Evolutionary conservation across 2,113 vertebrate genomes (phyloP).

Genomic region (Blennius ocellaris): DNA sequence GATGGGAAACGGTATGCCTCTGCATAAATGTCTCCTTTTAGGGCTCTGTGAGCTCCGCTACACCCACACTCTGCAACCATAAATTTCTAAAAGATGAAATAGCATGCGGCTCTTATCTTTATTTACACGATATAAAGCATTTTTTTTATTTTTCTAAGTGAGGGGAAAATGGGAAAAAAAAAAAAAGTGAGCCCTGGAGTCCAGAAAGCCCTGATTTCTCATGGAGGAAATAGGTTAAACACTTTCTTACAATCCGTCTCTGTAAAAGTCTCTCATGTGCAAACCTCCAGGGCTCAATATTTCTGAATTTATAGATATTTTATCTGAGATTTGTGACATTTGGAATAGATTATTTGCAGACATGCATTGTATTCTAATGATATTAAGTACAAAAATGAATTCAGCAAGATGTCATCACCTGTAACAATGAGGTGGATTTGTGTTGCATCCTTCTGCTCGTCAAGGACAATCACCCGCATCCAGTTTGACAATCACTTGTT

Average conservation of each 20-base stretch:
- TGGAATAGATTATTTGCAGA: no score
- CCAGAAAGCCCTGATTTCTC: constrained; percentile 36
- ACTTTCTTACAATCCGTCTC: not conserved
- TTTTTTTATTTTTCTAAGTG: constrained; percentile 1
- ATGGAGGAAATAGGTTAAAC: constrained; percentile 14
- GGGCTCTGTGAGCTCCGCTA: constrained; percentile 59
- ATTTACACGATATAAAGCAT: constrained; percentile 60
- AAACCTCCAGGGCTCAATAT: rapidly evolving
- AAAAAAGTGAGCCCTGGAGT: constrained; percentile 39
- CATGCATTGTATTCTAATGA: no score
- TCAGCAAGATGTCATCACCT: no score
- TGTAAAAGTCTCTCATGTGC: not conserved
- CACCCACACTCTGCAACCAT: constrained; percentile 58
- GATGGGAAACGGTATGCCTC: constrained; percentile 70
- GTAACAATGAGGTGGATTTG: no score
- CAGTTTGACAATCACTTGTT: constrained; percentile 47
- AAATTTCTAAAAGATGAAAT: constrained; percentile 64
- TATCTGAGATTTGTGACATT: no score
- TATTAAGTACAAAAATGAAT: no score
- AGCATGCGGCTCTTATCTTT: constrained; percentile 64
- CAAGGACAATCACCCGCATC: constrained; percentile 36
- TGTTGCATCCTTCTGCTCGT: no score
- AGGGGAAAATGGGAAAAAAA: constrained; percentile 26
- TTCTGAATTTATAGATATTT: no score
- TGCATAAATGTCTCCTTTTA: constrained; percentile 74